Conservation (phyloP, 2,888 invertebrate species). For the Drosophila fulvimacula region DNA sequence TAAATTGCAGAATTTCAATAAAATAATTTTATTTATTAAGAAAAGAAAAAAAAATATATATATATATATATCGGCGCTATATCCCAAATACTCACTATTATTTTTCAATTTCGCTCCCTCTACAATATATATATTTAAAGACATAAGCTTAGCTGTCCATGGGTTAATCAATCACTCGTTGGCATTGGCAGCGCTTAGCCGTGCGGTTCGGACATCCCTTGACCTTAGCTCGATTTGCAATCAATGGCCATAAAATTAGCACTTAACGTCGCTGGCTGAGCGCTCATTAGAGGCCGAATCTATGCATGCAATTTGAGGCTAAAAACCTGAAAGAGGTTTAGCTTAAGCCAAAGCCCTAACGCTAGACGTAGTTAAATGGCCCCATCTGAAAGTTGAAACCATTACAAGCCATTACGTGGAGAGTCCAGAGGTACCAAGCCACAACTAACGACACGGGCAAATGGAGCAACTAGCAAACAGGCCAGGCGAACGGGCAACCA, state of each 20-base stretch:
- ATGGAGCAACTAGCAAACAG: slow-evolving; percentile 32
- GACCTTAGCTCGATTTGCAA: slow-evolving; percentile 54
- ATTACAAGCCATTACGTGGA: slow-evolving; percentile 61
- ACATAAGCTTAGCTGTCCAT: neutral
- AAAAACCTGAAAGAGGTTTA: slow-evolving; percentile 15
- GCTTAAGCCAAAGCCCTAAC: slow-evolving; percentile 38
- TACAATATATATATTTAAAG: neutral
- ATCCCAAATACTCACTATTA: neutral
- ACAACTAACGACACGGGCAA: slow-evolving; percentile 36
- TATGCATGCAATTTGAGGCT: slow-evolving; percentile 67
- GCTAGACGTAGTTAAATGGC: slow-evolving; percentile 52
- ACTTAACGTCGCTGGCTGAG: slow-evolving; percentile 53
- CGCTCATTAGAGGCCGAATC: slow-evolving; percentile 70
- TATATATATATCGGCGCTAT: neutral
- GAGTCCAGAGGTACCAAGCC: slow-evolving; percentile 26
- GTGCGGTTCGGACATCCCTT: slow-evolving; percentile 33
- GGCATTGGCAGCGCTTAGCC: slow-evolving; percentile 14
- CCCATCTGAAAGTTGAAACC: slow-evolving; percentile 65
- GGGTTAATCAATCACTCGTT: slow-evolving; percentile 9
- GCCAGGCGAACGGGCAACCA: slow-evolving; percentile 15
- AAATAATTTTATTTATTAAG: no score
- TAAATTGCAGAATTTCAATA: no score
- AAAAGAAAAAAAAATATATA: no score
- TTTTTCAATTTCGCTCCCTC: neutral
- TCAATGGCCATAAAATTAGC: slow-evolving; percentile 68